Conservation (phyloP, 2,113 vertebrate species). For the Prochilodus magdalenae region DNA sequence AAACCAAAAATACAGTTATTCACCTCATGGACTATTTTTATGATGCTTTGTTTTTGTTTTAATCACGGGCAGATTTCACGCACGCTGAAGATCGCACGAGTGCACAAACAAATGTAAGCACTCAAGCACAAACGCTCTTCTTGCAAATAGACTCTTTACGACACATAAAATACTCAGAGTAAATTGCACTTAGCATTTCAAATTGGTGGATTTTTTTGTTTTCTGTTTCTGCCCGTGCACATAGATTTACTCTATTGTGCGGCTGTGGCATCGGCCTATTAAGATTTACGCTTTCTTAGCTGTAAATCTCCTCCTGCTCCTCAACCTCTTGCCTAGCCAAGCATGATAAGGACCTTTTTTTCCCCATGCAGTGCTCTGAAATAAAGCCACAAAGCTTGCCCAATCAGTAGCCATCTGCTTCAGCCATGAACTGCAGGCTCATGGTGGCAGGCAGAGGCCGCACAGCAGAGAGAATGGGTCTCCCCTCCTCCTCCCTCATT, state of each 20-base stretch:
- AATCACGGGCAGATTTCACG: background rate
- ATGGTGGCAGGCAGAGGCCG: conserved; percentile 72
- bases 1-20: conserved; percentile 2
- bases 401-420: conserved; percentile 92
- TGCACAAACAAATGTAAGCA: background rate
- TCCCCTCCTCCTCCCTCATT: conserved; percentile 70
- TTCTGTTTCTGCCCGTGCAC: conserved; percentile 34
- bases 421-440: conserved; percentile 78
- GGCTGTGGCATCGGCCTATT: conserved; percentile 38
- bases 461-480: conserved; percentile 67
- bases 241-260: conserved; percentile 6
- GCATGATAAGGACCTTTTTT: conserved; percentile 84
- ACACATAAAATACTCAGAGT: background rate
- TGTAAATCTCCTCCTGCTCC: conserved; percentile 82
- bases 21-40: background rate
- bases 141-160: conserved; percentile 5
- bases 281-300: conserved; percentile 81
- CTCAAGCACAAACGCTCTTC: background rate
- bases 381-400: conserved; percentile 85
- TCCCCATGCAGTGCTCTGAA: conserved; percentile 86
- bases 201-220: conserved; percentile 27
- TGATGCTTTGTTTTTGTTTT: background rate
- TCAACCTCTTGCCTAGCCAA: conserved; percentile 81
- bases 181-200: conserved; percentile 21
- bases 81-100: background rate